A percentile compares a stretch with the other conserved stretches of the same genome.
phyloP scores from a whole-genome alignment of 2,113 vertebrate species.

The Pungitius pungitius region DNA sequence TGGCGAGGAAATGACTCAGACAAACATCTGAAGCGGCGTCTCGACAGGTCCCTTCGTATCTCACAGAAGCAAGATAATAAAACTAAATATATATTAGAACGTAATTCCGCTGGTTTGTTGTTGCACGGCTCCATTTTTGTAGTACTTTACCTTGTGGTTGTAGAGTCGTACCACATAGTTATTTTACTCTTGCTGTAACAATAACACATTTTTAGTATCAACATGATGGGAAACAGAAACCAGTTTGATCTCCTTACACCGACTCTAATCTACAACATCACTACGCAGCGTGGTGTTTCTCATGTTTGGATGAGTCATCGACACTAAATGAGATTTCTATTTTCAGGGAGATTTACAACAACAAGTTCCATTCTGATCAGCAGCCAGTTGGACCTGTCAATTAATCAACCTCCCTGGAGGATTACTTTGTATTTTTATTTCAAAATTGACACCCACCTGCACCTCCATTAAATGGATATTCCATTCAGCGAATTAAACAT shows the following conservation, averaged over 20 bases:
- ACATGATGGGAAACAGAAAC: not conserved
- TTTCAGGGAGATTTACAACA: not conserved
- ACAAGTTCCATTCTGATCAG: not conserved
- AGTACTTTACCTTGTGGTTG: slow-evolving; percentile 40
- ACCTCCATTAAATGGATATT: not conserved
- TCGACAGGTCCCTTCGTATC: slow-evolving; percentile 55
- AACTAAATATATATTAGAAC: slow-evolving; percentile 58
- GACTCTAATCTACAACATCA: not conserved
- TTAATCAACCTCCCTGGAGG: not conserved
- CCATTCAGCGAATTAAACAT: not conserved
- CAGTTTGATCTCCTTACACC: not conserved
- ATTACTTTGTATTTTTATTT: not conserved
- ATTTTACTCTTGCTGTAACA: not conserved
- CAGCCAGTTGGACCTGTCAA: not conserved
- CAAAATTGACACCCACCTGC: not conserved
- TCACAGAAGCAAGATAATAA: slow-evolving; percentile 58
- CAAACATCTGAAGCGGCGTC: slow-evolving; percentile 70
- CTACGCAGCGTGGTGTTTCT: not conserved
- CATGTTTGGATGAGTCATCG: not conserved
- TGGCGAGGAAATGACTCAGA: slow-evolving; percentile 52
- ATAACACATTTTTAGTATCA: not conserved
- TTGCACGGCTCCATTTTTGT: slow-evolving; percentile 36
- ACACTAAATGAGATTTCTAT: not conserved
- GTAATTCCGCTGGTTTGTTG: slow-evolving; percentile 49
- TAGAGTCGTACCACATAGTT: not conserved